phyloP scores from a whole-genome alignment of 2,113 vertebrate species.

The rabbit (Oryctolagus cuniculus) region mOryCun1.1 NC_091437.1:4045001-4045500 shows the following conservation, averaged over 20 bases:
- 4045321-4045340: accelerated
- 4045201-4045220: background rate
- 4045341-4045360: accelerated
- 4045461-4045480: background rate
- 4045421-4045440: background rate
- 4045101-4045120: background rate
- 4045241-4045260: background rate
- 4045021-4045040: background rate
- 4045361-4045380: background rate
- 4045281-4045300: accelerated
- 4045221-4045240: background rate
- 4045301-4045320: accelerated
- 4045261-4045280: background rate
- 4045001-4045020: background rate
- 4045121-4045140: background rate
- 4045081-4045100: background rate
- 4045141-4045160: background rate
- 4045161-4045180: background rate
- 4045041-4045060: background rate
- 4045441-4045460: accelerated
- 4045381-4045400: background rate
- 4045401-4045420: accelerated
- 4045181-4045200: background rate
- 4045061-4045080: background rate
- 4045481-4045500: background rate